These are phyloP conservation scores for Cosmorhoe ocellata DNA, from an alignment of 2,888 invertebrate genomes.

Conservation along the genomic window DNA sequence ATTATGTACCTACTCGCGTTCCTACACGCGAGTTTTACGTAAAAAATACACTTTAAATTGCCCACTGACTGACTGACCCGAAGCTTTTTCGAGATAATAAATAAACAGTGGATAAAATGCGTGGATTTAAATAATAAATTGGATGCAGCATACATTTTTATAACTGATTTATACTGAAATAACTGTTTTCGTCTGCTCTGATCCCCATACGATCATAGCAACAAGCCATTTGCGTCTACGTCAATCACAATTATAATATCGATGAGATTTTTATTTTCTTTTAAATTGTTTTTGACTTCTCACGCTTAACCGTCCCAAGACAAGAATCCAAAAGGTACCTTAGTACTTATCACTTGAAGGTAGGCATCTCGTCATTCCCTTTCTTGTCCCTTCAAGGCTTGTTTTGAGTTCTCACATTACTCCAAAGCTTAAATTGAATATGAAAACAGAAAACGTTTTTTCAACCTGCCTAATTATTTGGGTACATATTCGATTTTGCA, in stretches of 20 bases:
- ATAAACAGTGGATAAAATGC: slow-evolving; percentile 1
- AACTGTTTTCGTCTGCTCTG: not conserved
- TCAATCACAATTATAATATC: no score
- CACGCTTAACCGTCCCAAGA: no score
- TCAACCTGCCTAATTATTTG: slow-evolving; percentile 16
- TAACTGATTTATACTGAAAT: slow-evolving; percentile 1
- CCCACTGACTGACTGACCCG: slow-evolving; percentile 12
- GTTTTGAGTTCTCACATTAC: slow-evolving; percentile 20
- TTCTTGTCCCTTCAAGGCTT: slow-evolving; percentile 8
- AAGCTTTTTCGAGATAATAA: slow-evolving; percentile 7
- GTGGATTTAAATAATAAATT: not conserved
- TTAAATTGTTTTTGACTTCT: no score
- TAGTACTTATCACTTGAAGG: not conserved
- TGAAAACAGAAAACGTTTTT: slow-evolving; percentile 5
- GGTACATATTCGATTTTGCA: slow-evolving; percentile 13
- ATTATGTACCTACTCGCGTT: no score
- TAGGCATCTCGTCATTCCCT: slow-evolving; percentile 4
- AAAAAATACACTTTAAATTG: slow-evolving; percentile 8
- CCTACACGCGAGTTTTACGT: no score
- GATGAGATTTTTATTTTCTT: no score
- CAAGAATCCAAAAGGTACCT: not conserved
- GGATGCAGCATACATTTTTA: not conserved
- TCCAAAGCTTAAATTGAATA: slow-evolving; percentile 1
- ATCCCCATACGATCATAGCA: no score
- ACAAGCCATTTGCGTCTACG: no score